Percentiles rank a stretch among this genome's conserved stretches.
Conservation (phyloP, 1,140 invertebrate species). For the Drusus annulatus region DNA sequence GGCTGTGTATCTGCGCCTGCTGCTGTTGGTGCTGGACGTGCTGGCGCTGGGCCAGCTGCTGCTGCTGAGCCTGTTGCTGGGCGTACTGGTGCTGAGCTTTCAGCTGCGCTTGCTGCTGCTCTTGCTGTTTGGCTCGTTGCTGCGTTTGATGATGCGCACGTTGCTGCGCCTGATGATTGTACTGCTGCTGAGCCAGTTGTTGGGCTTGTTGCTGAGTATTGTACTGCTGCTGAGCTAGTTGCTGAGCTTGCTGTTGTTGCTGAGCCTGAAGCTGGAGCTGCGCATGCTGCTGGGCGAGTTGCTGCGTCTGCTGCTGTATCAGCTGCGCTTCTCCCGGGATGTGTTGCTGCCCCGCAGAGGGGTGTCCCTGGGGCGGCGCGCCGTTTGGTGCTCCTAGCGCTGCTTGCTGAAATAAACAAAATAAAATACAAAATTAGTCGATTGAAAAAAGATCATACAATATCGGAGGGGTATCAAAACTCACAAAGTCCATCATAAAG, state of each 20-base stretch:
- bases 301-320: too few relatives aligned
- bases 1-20: neutral
- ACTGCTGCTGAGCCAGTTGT: slow-evolving; percentile 5
- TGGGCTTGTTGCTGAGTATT: neutral
- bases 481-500: too few relatives aligned
- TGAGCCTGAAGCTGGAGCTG: too few relatives aligned
- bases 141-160: slow-evolving; percentile 9
- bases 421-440: slow-evolving; percentile 25
- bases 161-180: neutral
- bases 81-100: neutral
- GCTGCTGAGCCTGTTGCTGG: slow-evolving; percentile 1
- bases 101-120: neutral
- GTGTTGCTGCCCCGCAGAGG: slow-evolving; percentile 11
- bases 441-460: neutral
- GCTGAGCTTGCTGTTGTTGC: too few relatives aligned
- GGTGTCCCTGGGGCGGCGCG: slow-evolving; percentile 46
- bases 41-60: neutral
- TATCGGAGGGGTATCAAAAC: too few relatives aligned
- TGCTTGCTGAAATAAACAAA: slow-evolving; percentile 45
- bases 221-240: neutral
- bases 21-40: neutral
- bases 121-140: neutral
- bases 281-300: too few relatives aligned
- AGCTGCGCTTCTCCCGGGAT: too few relatives aligned
- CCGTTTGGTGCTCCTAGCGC: slow-evolving; percentile 51